Percentiles rank a stretch among this genome's conserved stretches.
Conservation (phyloP, 2,113 vertebrate genomes). For the Sylvietta virens region DNA sequence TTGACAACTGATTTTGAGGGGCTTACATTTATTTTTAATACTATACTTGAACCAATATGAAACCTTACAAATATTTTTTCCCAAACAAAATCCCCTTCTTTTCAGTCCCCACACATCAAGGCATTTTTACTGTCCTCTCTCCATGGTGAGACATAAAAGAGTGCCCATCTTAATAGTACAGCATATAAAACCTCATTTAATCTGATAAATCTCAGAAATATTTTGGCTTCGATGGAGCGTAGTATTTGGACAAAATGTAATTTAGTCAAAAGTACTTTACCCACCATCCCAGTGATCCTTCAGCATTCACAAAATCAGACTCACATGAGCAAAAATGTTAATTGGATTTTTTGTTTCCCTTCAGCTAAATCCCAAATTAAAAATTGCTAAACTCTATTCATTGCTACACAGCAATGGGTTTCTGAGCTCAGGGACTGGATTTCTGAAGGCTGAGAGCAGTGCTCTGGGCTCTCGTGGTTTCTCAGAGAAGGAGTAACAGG, state of each 20-base stretch:
- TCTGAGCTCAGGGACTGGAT: background rate
- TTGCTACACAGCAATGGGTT: background rate
- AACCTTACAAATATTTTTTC: background rate
- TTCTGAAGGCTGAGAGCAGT: background rate
- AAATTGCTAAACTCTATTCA: background rate
- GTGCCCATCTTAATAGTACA: background rate
- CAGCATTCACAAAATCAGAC: conserved; percentile 6
- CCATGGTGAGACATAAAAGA: background rate
- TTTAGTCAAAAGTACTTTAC: background rate
- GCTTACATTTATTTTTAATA: background rate
- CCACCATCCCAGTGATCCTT: background rate
- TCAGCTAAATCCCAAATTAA: conserved; percentile 33
- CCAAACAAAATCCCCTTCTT: background rate
- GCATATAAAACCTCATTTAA: conserved; percentile 1
- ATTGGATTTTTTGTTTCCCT: conserved; percentile 18
- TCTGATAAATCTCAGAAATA: conserved; percentile 34
- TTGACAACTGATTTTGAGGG: background rate
- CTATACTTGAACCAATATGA: background rate
- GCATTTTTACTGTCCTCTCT: background rate
- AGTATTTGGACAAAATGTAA: conserved; percentile 5
- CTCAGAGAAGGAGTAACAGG: background rate
- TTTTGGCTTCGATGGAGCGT: background rate
- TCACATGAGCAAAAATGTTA: conserved; percentile 4
- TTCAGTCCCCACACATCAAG: background rate
- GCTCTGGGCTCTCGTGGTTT: background rate